Conservation (phyloP, 2,888 invertebrate genomes). For the Eurytoma californica region DNA sequence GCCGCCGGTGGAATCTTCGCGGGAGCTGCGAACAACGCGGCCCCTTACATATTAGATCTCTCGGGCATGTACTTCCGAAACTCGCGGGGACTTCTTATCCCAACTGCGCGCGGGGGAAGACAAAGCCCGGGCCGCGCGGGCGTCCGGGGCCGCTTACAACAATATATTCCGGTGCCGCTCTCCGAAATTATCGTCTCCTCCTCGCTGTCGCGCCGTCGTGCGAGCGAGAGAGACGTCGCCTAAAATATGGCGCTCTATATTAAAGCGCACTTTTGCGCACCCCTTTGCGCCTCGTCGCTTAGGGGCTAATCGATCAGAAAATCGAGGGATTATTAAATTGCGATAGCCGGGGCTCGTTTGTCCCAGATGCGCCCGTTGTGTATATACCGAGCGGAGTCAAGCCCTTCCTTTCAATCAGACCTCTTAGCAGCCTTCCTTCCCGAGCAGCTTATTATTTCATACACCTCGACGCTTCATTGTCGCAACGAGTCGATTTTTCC, state of each 20-base stretch:
- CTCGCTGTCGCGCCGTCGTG: neutral
- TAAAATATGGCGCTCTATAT: constrained; percentile 49
- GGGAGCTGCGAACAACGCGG: neutral
- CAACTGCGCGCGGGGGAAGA: constrained; percentile 4
- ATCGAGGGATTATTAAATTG: constrained; percentile 57
- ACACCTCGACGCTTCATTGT: constrained; percentile 43
- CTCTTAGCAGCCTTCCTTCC: constrained; percentile 9
- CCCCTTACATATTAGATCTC: constrained; percentile 31
- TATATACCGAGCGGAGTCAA: neutral
- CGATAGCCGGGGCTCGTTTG: constrained; percentile 52
- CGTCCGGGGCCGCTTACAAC: constrained; percentile 20
- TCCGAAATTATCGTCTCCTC: neutral
- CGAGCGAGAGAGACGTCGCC: neutral
- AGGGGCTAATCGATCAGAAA: constrained; percentile 55
- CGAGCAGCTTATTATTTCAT: constrained; percentile 43
- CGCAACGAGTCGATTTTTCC: constrained; percentile 30
- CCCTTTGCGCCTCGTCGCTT: constrained; percentile 37
- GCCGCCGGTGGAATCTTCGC: constrained; percentile 27
- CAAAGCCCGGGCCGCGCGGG: constrained; percentile 11
- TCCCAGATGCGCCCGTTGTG: constrained; percentile 48
- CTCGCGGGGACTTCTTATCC: constrained; percentile 31
- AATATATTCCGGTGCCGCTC: constrained; percentile 9
- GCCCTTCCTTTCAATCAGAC: constrained; percentile 46
- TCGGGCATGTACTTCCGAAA: constrained; percentile 24
- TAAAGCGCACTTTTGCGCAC: constrained; percentile 43